Base-by-base conservation (phyloP, 92 coral and sea anemone genomes). In the Nematostella vectensis region DNA sequence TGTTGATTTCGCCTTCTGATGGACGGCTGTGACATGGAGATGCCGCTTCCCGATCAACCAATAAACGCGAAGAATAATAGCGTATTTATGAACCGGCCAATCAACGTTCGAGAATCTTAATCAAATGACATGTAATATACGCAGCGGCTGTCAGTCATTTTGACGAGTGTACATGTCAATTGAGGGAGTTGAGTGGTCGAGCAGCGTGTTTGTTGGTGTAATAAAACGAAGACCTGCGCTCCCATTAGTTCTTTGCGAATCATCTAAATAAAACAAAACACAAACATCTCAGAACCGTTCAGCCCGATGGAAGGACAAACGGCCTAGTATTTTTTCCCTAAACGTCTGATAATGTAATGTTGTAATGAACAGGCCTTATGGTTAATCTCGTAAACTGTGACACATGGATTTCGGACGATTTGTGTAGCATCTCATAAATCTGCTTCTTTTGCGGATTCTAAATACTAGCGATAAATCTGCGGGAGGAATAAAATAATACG, bases 101-200 rank as follows among this genome's bases (percentile, higher is more conserved):
- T 79, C 81, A 54, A 0, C 15, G 50, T 21, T 53, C 19, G 20
- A 25, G 49, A 53, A 61, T 62, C 47, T 61, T 45, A 79, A 67
- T 74, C 73, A 71, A 57, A 51, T 48, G 82, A 61, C 82, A 75
- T 68, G 71, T 68, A 68, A 54, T 48, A 78, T 72, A 42, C 63
- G 61, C 23, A 25, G 59, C 27, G 11, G 19, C 72, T 67, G 87
- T 79, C 87, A 79, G 73, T 79, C 87, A 79, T 27, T 13, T 66
- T 55, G 72, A 55, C 56, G 72, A 66, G 72, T 53, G 61, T 55
- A 66, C 63, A 66, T 37, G 52, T 56, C 53, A 25, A 13, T 43
- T 47, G 40, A 39, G n/a, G 27, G 40, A 30, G 25, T 37, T 29
- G 43, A 50, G 26, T 48, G 72, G 1, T 10, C 20, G 26, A 4